phyloP scores from a whole-genome alignment of 1,140 invertebrate species.

The Lepidurus packardi region DNA sequence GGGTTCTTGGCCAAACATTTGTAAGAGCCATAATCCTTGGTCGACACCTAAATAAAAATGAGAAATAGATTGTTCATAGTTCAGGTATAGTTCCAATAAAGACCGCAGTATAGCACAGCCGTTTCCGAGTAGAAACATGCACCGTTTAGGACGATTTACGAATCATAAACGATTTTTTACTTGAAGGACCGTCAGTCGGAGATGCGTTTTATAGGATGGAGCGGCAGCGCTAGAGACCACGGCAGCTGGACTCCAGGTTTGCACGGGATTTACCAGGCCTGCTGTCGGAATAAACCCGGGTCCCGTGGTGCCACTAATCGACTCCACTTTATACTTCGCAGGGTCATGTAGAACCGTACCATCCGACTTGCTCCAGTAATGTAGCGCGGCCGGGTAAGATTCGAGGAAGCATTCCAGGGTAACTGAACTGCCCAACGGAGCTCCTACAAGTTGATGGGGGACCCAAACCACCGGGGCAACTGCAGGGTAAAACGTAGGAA shows the following conservation, averaged over 20 bases:
- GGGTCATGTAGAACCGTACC: constrained; percentile 83
- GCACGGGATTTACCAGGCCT: neutral
- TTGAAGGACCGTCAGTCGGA: neutral
- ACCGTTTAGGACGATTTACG: neutral
- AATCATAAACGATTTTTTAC: constrained; percentile 2
- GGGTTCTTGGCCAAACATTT: constrained; percentile 21
- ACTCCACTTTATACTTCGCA: constrained; percentile 64
- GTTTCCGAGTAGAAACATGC: too few species aligned
- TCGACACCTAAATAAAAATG: neutral
- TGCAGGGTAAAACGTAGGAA: constrained; percentile 48
- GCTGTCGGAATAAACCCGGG: neutral
- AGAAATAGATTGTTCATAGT: constrained; percentile 3
- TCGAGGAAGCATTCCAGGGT: constrained; percentile 83
- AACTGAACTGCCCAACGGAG: constrained; percentile 68
- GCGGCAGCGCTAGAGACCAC: neutral
- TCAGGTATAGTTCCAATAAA: neutral
- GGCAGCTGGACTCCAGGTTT: neutral
- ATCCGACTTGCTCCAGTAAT: constrained; percentile 84
- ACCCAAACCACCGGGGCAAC: constrained; percentile 86
- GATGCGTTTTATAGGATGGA: constrained; percentile 6
- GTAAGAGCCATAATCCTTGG: constrained; percentile 8
- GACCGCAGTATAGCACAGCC: neutral
- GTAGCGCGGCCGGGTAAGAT: constrained; percentile 81
- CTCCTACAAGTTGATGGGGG: constrained; percentile 80
- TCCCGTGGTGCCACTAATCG: constrained; percentile 39